phyloP scores from a whole-genome alignment of 2,113 vertebrate species.

The Myotis yumanensis region DNA sequence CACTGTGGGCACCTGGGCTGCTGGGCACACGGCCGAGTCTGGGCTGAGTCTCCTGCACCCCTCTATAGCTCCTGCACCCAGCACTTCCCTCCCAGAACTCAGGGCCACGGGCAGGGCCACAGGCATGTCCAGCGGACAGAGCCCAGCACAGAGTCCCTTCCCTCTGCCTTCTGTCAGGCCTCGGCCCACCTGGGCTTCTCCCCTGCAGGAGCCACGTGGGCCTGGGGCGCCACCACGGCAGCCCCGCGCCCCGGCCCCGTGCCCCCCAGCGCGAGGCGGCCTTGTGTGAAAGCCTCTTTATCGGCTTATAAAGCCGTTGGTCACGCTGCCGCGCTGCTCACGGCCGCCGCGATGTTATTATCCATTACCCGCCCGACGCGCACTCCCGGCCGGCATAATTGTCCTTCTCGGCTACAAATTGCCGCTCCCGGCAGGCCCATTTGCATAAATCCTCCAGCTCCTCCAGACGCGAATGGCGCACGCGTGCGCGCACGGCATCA shows the following conservation, averaged over 20 bases:
- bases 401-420: constrained; percentile 88
- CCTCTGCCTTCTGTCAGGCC: accelerated
- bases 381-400: constrained; percentile 86
- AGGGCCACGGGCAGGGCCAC: accelerated
- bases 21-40: accelerated
- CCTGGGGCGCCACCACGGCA: accelerated
- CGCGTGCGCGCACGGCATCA: constrained; percentile 77
- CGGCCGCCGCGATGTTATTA: constrained; percentile 82
- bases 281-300: constrained; percentile 78
- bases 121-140: not conserved
- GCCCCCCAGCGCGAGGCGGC: constrained; percentile 57
- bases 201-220: not conserved
- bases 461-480: constrained; percentile 82
- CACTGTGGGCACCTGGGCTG: accelerated
- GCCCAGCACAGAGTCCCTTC: accelerated
- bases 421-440: constrained; percentile 86
- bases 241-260: not conserved
- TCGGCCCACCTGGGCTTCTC: not conserved
- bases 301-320: constrained; percentile 81
- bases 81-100: too few species aligned
- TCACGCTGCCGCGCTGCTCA: constrained; percentile 82
- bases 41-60: not conserved
- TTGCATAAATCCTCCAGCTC: constrained; percentile 87
- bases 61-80: not conserved
- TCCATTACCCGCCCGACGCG: constrained; percentile 84